Base-by-base conservation (phyloP, 37 sponge, comb jelly and placozoan genomes). In the Chondrilla cf. caribensis region DNA sequence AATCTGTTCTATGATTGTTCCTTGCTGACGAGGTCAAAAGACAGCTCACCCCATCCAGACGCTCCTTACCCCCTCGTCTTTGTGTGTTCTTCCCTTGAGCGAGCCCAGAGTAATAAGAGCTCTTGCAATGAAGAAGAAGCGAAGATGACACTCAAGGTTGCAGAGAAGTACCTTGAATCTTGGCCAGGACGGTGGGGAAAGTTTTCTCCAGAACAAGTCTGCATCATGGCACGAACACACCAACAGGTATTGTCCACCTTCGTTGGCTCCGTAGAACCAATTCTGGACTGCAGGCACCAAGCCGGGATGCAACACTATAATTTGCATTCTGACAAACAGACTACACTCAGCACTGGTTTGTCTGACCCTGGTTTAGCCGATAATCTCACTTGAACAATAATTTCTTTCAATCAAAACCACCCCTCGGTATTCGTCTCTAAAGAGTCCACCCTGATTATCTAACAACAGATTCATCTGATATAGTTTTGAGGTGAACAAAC, bases 171-270 rank as follows among this genome's bases (percentile, higher is more conserved):
- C 41, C 44, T 73, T 2, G 40, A 21, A 5, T 39, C 44, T 2
- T 73, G 76, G 76, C 76, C 76, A 6, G 41, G 2, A 0, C n/a
- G 24, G 41, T 73, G 76, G 76, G 76, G 76, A 40, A 39, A 0
- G 1, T 73, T 73, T 73, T 37, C 76, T 21, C 21, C 24, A 18
- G 41, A 38, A 9, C 38, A 73, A 73, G 76, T 73, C 38, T 73
- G 76, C 24, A 39, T 73, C 17, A 39, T 73, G 76, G 44, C 76
- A 42, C 38, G 76, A 14, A 39, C 76, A 15, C 76, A 73, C 41
- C 76, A 73, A 25, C 76, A 73, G 76, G 76, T 73, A 6, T 47
- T n/a, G n/a, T n/a, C n/a, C n/a, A n/a, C n/a, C n/a, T n/a, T n/a
- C n/a, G n/a, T n/a, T n/a, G n/a, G n/a, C n/a, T n/a, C n/a, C n/a